Percentiles rank a stretch among this genome's conserved stretches.
These are phyloP conservation scores for Cheilosia vulpina DNA, from an alignment of 2,888 invertebrate species.

Conservation along the genomic window DNA sequence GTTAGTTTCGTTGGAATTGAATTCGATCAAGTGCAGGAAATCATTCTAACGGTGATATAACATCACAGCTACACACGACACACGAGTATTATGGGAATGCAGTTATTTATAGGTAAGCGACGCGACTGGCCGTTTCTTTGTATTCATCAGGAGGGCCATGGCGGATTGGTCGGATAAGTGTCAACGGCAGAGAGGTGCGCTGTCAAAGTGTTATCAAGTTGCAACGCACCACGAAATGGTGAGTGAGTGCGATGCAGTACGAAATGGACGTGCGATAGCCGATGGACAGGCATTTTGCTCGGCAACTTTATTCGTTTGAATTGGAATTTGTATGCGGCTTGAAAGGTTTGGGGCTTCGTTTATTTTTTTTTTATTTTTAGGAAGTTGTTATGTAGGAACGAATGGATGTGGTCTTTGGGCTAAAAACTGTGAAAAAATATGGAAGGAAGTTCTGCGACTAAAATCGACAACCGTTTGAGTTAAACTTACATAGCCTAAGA, in stretches of 20 bases:
- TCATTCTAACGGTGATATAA: slow-evolving; percentile 73
- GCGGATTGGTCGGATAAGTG: slow-evolving; percentile 35
- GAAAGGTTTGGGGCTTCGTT: background rate
- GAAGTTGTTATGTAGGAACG: too few species aligned
- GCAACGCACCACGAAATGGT: slow-evolving; percentile 22
- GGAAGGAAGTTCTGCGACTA: too few species aligned
- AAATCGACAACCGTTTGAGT: too few species aligned
- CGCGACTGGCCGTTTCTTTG: slow-evolving; percentile 23
- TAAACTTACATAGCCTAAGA: too few species aligned
- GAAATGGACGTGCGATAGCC: slow-evolving; percentile 42
- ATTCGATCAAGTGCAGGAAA: slow-evolving; percentile 75
- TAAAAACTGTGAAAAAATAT: too few species aligned
- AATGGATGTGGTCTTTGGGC: too few species aligned
- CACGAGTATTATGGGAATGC: slow-evolving; percentile 31
- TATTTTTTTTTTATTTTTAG: background rate
- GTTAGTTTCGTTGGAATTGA: slow-evolving; percentile 64
- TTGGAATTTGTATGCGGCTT: background rate
- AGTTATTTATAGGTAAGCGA: slow-evolving; percentile 27
- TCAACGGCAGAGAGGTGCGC: slow-evolving; percentile 49
- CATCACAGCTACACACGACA: slow-evolving; percentile 25
- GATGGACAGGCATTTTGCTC: slow-evolving; percentile 2
- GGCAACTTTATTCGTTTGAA: background rate
- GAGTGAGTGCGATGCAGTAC: slow-evolving; percentile 13
- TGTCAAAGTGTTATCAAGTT: slow-evolving; percentile 50
- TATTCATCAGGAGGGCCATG: slow-evolving; percentile 13